Percentiles rank a stretch among this genome's conserved stretches.
These are phyloP conservation scores for Anabas testudineus DNA, from an alignment of 2,797 vertebrate species.

Conservation along the genomic window DNA sequence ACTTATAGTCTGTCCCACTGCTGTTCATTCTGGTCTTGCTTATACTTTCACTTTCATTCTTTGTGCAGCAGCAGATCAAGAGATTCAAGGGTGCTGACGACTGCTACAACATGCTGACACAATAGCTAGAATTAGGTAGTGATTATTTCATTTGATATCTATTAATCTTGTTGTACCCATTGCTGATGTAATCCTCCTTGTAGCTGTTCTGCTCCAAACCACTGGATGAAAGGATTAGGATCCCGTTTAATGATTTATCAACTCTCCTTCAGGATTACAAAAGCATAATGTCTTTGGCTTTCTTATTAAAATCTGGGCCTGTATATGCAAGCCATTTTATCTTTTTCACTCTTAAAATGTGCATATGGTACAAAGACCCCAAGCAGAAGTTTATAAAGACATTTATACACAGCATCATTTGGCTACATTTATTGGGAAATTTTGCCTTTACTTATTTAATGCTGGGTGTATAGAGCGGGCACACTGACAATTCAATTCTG, in stretches of 20 bases:
- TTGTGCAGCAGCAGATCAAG: constrained; percentile 25
- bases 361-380: constrained; percentile 11
- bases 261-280: constrained; percentile 57
- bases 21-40: background rate
- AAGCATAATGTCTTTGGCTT: constrained; percentile 32
- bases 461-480: no score
- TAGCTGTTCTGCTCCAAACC: constrained; percentile 38
- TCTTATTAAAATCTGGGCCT: constrained; percentile 55
- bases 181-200: constrained; percentile 61
- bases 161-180: constrained; percentile 50
- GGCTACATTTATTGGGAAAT: no score
- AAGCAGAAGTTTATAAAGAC: background rate
- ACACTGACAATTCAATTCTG: no score
- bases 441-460: no score
- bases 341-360: constrained; percentile 17
- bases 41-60: background rate
- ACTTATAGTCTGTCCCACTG: background rate
- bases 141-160: constrained; percentile 70
- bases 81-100: constrained; percentile 18
- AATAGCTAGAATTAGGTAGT: constrained; percentile 56
- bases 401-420: background rate
- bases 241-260: constrained; percentile 64
- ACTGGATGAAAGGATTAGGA: constrained; percentile 63
- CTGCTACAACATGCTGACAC: constrained; percentile 39
- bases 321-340: constrained; percentile 23